Evolutionary conservation across 2,113 vertebrate species (phyloP), one percentile per base, ranked within the genome.

Genomic region (Oenanthe melanoleuca): DNA sequence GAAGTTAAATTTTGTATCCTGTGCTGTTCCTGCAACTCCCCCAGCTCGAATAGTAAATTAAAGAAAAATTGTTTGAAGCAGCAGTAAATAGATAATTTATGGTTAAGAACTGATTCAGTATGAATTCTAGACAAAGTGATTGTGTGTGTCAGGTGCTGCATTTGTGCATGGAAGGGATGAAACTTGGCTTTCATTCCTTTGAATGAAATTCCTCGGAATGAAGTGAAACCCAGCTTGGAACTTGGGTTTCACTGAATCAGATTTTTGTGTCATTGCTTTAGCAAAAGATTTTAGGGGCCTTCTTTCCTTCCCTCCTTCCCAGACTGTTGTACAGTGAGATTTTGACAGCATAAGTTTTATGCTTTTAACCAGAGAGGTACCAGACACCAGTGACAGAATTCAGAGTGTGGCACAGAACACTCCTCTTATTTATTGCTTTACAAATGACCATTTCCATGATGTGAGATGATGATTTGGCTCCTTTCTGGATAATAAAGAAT

Each of bases 381-480:
- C 53, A 60, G 74, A 47, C 66, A 63, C 33, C 67, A 40, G 82
- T 61, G 69, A 84, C 25, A 61, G 37, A 52, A 63, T n/a, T 40
- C 14, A 37, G 49, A 53, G 60, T 16, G 82, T 78, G 72, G 53
- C 88, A 65, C 64, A 61, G 57, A 79, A 71, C 77, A 56, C 79
- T 84, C 44, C 52, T 10, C 40, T 66, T 96, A 90, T 94, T 96
- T 94, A 93, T 93, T 95, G 86, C 88, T 96, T 92, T 89, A 60
- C 67, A 73, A 88, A 64, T 44, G 28, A 72, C 89, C 87, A 33
- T 92, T 93, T 95, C 89, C 29, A 0, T n/a, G 40, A 37, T 49
- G 65, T 9, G 80, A 96, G 63, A 34, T 89, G 80, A 90, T 67
- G 90, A 81, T 92, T 86, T 88, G 82, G 65, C 86, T 94, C 69